Evolutionary conservation across 2,797 vertebrate genomes (phyloP).

Genomic region (Thaleichthys pacificus): DNA sequence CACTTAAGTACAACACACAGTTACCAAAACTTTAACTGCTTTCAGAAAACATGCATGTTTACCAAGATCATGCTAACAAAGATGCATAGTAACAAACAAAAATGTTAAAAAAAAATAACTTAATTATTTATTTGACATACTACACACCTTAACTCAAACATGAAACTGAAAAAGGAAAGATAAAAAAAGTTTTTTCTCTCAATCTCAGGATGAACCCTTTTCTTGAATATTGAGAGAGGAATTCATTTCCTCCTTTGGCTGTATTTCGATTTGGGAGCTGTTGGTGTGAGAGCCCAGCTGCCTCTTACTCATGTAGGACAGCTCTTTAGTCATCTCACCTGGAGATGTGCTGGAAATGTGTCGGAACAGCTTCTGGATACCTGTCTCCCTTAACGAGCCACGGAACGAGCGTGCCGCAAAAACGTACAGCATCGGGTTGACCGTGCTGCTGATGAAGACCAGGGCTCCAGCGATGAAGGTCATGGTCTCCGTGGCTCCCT

Average conservation of each 20-base stretch:
- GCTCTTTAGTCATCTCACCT: constrained; percentile 72
- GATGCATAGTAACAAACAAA: no score
- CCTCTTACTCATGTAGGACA: constrained; percentile 73
- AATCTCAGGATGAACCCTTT: constrained; percentile 45
- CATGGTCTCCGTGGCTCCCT: constrained; percentile 55
- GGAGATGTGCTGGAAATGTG: constrained; percentile 79
- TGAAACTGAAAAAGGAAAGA: no score
- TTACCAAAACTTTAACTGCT: no score
- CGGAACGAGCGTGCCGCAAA: constrained; percentile 83
- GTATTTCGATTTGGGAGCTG: constrained; percentile 57
- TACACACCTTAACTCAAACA: no score
- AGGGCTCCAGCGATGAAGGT: constrained; percentile 78
- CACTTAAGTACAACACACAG: no score
- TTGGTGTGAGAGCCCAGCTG: constrained; percentile 62
- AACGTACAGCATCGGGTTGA: constrained; percentile 86
- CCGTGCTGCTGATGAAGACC: constrained; percentile 82
- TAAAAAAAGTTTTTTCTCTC: background rate
- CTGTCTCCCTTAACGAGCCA: constrained; percentile 74
- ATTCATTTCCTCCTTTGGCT: constrained; percentile 64
- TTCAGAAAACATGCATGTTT: no score
- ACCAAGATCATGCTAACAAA: no score
- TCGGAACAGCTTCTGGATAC: constrained; percentile 81
- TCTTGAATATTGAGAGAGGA: constrained; percentile 66
- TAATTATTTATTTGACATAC: background rate
- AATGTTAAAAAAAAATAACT: no score